These are phyloP conservation scores for Tribolium castaneum DNA, from an alignment of 1,140 invertebrate species.

Conservation along the genomic window DNA sequence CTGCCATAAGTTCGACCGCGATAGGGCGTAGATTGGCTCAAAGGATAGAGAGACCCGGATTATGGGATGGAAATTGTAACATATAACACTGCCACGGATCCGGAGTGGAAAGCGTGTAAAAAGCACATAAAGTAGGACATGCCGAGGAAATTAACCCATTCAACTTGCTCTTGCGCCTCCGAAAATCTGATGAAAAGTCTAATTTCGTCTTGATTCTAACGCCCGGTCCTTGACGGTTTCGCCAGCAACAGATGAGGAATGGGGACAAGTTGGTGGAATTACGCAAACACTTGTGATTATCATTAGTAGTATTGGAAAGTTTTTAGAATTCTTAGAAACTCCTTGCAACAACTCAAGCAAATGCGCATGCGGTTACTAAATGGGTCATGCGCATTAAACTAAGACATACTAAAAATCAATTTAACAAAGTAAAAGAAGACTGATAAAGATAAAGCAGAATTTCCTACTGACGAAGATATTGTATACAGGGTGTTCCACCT, in stretches of 20 bases:
- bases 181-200: constrained; percentile 42
- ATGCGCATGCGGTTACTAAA: too few species aligned
- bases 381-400: too few species aligned
- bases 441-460: too few species aligned
- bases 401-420: too few species aligned
- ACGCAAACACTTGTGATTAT: too few species aligned
- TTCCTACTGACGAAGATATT: too few species aligned
- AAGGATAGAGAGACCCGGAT: constrained; percentile 47
- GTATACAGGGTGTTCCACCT: too few species aligned
- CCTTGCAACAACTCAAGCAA: too few species aligned
- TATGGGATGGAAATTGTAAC: constrained; percentile 55
- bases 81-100: constrained; percentile 52
- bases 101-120: constrained; percentile 47
- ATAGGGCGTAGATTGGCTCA: constrained; percentile 49
- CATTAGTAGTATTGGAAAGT: too few species aligned
- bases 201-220: constrained; percentile 33
- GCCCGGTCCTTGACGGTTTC: background rate
- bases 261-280: too few species aligned
- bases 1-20: constrained; percentile 45
- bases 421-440: too few species aligned
- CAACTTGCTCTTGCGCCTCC: constrained; percentile 30
- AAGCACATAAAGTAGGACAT: constrained; percentile 50
- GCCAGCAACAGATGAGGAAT: background rate
- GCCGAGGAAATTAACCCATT: constrained; percentile 51
- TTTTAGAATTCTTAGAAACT: too few species aligned